phyloP scores from a whole-genome alignment of 2,888 invertebrate species.

The Vesta saturnalis region DNA sequence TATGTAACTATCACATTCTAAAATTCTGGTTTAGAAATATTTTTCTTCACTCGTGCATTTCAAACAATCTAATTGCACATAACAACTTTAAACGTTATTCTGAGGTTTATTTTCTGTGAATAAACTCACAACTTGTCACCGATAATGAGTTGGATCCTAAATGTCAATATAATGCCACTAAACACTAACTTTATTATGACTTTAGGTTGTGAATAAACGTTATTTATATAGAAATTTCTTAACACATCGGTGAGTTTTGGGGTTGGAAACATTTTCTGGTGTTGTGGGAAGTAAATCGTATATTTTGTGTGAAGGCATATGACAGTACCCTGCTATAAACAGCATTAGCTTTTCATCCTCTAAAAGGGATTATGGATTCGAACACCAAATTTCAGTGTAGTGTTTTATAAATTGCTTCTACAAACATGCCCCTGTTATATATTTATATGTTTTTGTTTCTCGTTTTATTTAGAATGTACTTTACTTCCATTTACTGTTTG shows the following conservation, averaged over 20 bases:
- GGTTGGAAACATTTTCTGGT: not conserved
- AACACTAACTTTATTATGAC: not conserved
- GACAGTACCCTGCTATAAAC: slow-evolving; percentile 1
- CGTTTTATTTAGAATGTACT: no score
- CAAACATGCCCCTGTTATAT: not conserved
- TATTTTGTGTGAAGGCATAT: slow-evolving; percentile 1
- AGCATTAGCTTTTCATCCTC: slow-evolving; percentile 1
- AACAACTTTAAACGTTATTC: not conserved
- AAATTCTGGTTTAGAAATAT: no score
- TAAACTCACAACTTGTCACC: not conserved
- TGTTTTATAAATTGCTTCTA: slow-evolving; percentile 1
- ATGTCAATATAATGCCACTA: not conserved
- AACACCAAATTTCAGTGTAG: not conserved
- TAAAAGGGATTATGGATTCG: slow-evolving; percentile 1
- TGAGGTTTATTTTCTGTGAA: not conserved
- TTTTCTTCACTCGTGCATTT: no score
- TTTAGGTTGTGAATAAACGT: not conserved
- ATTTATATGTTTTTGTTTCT: not conserved
- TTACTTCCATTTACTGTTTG: no score
- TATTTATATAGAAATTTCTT: slow-evolving; percentile 1
- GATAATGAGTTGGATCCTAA: slow-evolving; percentile 1
- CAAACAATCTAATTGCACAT: no score
- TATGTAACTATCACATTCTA: no score
- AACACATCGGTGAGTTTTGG: slow-evolving; percentile 1
- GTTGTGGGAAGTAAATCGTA: not conserved